Evolutionary conservation across 2,888 invertebrate species (phyloP).

Genomic region (Cepaea hortensis): DNA sequence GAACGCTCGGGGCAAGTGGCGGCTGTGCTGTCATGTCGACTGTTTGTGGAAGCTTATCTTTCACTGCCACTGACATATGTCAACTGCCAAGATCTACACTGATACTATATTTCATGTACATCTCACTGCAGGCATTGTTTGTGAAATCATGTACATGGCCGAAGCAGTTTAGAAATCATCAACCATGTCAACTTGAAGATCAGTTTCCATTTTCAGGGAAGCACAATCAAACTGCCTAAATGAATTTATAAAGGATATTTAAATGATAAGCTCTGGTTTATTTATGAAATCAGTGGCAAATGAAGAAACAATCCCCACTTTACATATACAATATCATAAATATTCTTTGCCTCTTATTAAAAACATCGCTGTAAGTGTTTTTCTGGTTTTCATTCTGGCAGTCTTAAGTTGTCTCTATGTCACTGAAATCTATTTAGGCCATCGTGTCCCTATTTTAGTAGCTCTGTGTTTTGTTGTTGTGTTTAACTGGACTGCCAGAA

Average conservation of each 20-base stretch:
- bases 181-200: neutral
- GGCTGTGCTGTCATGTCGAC: conserved; percentile 33
- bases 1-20: conserved; percentile 62
- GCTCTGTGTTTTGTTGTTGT: too few relatives aligned
- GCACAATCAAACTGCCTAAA: neutral
- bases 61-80: conserved; percentile 3
- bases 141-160: neutral
- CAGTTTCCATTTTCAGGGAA: neutral
- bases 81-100: conserved; percentile 2
- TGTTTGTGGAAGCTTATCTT: conserved; percentile 1
- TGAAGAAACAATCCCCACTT: neutral
- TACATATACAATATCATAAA: neutral
- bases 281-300: neutral
- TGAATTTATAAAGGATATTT: neutral
- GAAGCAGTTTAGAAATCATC: neutral
- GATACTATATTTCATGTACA: neutral
- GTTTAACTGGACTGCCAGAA: too few relatives aligned
- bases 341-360: neutral
- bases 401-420: too few relatives aligned
- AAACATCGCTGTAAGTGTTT: neutral
- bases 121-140: neutral
- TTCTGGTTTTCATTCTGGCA: neutral
- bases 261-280: neutral
- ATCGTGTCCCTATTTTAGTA: too few relatives aligned
- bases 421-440: too few relatives aligned